Evolutionary conservation across 2,888 invertebrate genomes (phyloP).

Genomic region (Erynnis tages): DNA sequence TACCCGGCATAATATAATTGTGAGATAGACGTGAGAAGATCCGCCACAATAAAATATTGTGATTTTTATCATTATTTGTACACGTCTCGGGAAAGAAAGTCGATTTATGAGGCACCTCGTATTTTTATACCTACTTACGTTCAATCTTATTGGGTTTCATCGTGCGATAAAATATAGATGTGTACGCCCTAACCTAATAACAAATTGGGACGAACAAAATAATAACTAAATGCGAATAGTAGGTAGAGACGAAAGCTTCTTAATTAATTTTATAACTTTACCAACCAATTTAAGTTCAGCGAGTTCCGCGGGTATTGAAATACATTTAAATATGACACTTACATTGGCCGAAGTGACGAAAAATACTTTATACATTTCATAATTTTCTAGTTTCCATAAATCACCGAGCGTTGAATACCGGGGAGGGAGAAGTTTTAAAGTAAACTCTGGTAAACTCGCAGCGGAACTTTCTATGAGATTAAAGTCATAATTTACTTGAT

Average conservation of each 20-base stretch:
- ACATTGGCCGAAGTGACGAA: conserved; percentile 57
- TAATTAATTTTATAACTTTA: conserved; percentile 18
- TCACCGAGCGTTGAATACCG: conserved; percentile 66
- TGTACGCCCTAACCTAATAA: not conserved
- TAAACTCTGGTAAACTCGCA: conserved; percentile 66
- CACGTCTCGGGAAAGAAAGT: conserved; percentile 21
- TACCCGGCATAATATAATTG: conserved; percentile 23
- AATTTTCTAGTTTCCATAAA: conserved; percentile 75
- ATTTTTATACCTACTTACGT: conserved; percentile 17
- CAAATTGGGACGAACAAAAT: not conserved
- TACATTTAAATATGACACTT: conserved; percentile 55
- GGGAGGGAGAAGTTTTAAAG: conserved; percentile 65
- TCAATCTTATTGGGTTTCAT: conserved; percentile 18
- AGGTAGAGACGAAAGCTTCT: not conserved
- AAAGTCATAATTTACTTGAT: conserved; percentile 74
- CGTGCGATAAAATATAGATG: conserved; percentile 13
- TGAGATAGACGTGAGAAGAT: conserved; percentile 25
- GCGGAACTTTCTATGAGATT: conserved; percentile 68
- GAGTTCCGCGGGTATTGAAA: conserved; percentile 40
- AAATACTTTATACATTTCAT: conserved; percentile 61
- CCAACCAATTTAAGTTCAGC: conserved; percentile 18
- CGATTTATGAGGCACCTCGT: conserved; percentile 20
- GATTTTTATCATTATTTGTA: conserved; percentile 28
- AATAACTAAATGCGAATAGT: not conserved
- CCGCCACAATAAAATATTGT: conserved; percentile 24